phyloP scores from a whole-genome alignment of 2,888 invertebrate genomes.

The Dorcus hopei region DNA sequence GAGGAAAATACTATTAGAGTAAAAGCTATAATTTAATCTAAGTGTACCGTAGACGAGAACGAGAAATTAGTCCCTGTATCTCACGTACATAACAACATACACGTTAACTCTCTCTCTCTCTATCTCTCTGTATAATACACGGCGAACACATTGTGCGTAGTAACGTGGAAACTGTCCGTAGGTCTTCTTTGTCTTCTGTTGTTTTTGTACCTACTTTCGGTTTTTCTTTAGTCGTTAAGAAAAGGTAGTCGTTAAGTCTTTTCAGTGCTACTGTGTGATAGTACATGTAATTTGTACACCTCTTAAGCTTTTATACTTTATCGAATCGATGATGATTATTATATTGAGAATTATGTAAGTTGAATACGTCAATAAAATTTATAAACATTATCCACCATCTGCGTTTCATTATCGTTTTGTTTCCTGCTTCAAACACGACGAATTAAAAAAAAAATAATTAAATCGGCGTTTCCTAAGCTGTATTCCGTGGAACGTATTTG shows the following conservation, averaged over 20 bases:
- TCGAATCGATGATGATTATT: constrained; percentile 17
- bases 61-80: too few species aligned
- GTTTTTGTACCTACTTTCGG: neutral
- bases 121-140: too few species aligned
- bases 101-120: too few species aligned
- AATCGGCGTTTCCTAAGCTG: too few species aligned
- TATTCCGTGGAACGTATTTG: too few species aligned
- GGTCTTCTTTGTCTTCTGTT: too few species aligned
- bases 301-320: constrained; percentile 28
- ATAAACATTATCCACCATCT: neutral
- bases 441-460: neutral
- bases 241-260: neutral
- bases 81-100: too few species aligned
- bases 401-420: neutral
- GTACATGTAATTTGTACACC: constrained; percentile 25
- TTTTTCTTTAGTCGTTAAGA: neutral
- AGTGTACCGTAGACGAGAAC: too few species aligned
- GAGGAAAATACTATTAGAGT: too few species aligned
- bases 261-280: constrained; percentile 25
- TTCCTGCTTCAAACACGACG: neutral
- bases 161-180: too few species aligned
- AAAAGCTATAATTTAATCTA: too few species aligned
- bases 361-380: constrained; percentile 16
- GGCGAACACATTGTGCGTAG: too few species aligned
- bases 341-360: constrained; percentile 16